These are phyloP conservation scores for Aotus griseimembra DNA, from an alignment of 2,797 vertebrate species.

Conservation along the genomic window DNA sequence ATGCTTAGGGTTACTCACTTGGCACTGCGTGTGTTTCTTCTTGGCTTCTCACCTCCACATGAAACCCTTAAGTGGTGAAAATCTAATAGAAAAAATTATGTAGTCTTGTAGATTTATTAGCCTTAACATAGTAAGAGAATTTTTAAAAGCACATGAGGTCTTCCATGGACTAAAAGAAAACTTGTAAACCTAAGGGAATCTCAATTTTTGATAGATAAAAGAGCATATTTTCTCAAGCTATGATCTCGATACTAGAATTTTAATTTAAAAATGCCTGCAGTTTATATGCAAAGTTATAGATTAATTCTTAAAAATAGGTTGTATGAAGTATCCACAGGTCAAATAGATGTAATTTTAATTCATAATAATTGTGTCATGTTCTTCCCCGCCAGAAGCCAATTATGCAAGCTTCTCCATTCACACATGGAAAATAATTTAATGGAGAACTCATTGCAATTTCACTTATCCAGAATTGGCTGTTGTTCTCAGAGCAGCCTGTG, in stretches of 20 bases:
- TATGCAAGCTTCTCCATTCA: not conserved
- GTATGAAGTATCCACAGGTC: not conserved
- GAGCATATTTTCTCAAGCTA: not conserved
- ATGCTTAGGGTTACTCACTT: not conserved
- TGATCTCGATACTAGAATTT: not conserved
- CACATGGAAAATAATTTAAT: not conserved
- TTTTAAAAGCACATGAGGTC: not conserved
- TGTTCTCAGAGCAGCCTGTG: not conserved
- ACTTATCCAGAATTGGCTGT: not conserved
- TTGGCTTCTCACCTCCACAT: not conserved
- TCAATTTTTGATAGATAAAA: not conserved
- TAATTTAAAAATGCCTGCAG: not conserved
- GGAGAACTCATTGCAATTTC: not conserved
- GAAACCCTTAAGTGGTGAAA: not conserved
- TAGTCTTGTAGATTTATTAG: not conserved
- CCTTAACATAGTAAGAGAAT: not conserved
- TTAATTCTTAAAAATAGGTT: not conserved
- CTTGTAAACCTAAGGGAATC: not conserved
- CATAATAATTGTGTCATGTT: not conserved
- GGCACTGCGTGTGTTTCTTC: not conserved
- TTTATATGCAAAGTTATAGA: not conserved
- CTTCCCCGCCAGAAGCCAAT: not conserved
- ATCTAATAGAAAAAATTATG: not conserved
- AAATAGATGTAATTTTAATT: not conserved
- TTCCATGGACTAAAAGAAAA: not conserved